phyloP scores from a whole-genome alignment of 30 jellyfish, hydroid and myxozoan species.

The Aurelia coerulea region DNA sequence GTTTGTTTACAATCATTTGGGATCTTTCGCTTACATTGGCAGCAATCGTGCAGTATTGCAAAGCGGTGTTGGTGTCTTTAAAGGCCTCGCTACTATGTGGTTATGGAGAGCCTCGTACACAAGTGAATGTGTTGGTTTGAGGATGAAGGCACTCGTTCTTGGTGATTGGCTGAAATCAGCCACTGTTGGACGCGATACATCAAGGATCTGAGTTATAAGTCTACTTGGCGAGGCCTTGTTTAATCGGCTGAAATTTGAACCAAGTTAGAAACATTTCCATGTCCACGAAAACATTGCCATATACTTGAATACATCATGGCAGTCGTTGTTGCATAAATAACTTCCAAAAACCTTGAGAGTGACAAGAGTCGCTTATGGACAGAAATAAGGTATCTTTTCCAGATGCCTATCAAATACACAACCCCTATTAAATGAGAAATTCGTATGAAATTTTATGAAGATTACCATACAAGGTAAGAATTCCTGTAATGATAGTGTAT shows the following conservation, averaged over 20 bases:
- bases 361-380: no score
- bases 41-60: slow-evolving; percentile 92
- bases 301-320: no score
- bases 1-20: slow-evolving; percentile 83
- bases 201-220: slow-evolving; percentile 48
- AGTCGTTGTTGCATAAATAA: no score
- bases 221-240: not conserved
- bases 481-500: no score
- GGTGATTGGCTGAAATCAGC: slow-evolving; percentile 94
- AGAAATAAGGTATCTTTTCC: no score
- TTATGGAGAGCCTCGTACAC: slow-evolving; percentile 95
- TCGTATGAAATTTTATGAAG: no score
- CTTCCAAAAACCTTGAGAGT: no score
- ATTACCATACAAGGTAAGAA: no score
- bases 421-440: no score
- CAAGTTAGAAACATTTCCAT: not conserved
- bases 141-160: slow-evolving; percentile 87
- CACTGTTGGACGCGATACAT: slow-evolving; percentile 92
- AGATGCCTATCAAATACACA: no score
- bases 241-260: not conserved
- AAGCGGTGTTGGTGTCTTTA: slow-evolving; percentile 77
- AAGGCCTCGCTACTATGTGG: slow-evolving; percentile 93
- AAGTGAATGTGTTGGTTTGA: slow-evolving; percentile 84
- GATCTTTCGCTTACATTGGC: slow-evolving; percentile 94
- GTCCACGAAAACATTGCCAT: no score